A percentile compares a stretch with the other conserved stretches of the same genome.
These are phyloP conservation scores for Cynopterus sphinx DNA, from an alignment of 2,797 vertebrate genomes.

Conservation along the genomic window DNA sequence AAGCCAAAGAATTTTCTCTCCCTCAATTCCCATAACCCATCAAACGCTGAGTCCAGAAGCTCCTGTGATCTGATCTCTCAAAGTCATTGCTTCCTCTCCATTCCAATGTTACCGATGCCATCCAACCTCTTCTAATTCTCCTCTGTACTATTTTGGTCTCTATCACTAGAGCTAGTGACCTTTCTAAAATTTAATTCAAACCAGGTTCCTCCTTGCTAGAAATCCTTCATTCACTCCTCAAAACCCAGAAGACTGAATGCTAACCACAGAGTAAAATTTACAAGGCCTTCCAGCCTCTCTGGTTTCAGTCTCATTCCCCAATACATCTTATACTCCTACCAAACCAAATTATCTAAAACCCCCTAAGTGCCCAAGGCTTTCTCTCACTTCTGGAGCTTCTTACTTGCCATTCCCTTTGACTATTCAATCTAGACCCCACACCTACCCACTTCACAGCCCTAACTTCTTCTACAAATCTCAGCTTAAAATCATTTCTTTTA, in stretches of 20 bases:
- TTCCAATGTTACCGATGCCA: not conserved
- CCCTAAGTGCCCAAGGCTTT: not conserved
- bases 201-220: not conserved
- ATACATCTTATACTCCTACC: not conserved
- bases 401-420: not conserved
- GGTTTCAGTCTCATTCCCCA: not conserved
- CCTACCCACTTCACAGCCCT: not conserved
- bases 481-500: not conserved
- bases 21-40: not conserved
- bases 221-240: not conserved
- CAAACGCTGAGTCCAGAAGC: not conserved
- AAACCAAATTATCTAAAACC: not conserved
- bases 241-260: not conserved
- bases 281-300: not conserved
- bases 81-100: slow-evolving; percentile 12
- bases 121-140: not conserved
- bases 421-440: not conserved
- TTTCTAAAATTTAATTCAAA: slow-evolving; percentile 47
- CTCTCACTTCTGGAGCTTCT: slow-evolving; percentile 21
- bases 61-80: not conserved
- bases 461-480: not conserved
- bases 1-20: not conserved
- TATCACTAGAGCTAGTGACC: not conserved
- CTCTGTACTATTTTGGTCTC: slow-evolving; percentile 4
- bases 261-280: not conserved